A percentile compares a stretch with the other conserved stretches of the same genome.
Conservation (phyloP, 1,140 invertebrate genomes). For the Anthonomus grandis region DNA sequence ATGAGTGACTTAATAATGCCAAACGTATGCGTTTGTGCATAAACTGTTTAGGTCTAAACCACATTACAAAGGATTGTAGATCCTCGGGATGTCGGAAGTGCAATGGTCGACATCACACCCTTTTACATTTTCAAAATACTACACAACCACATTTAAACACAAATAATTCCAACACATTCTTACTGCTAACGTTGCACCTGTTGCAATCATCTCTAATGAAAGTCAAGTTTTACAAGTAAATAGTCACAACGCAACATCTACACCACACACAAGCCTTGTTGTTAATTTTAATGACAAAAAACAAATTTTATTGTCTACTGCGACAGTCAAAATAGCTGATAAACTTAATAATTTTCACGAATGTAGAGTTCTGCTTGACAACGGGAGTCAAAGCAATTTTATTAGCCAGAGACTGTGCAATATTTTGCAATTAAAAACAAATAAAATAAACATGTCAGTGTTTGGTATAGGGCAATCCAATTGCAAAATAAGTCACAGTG, state of each 20-base stretch:
- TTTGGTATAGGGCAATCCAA: not conserved
- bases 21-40: not conserved
- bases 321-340: conserved; percentile 3
- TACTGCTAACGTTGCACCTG: not conserved
- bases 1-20: conserved; percentile 2
- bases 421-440: conserved; percentile 5
- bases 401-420: conserved; percentile 12
- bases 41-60: not conserved
- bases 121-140: conserved; percentile 9
- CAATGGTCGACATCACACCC: not conserved
- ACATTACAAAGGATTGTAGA: conserved; percentile 1
- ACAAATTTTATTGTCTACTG: conserved; percentile 13
- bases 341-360: not conserved
- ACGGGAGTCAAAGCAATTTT: conserved; percentile 14
- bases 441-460: conserved; percentile 1
- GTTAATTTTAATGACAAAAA: not conserved
- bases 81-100: not conserved
- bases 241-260: not conserved
- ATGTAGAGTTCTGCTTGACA: conserved; percentile 13
- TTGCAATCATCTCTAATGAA: not conserved
- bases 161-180: too few species aligned
- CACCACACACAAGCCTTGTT: conserved; percentile 1
- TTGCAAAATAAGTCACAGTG: conserved; percentile 8
- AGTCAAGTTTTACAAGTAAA: too few species aligned
- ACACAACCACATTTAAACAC: not conserved